Percentiles rank a stretch among this genome's conserved stretches.
phyloP scores from a whole-genome alignment of 1,140 invertebrate genomes.

The Drosophila suzukii region DNA sequence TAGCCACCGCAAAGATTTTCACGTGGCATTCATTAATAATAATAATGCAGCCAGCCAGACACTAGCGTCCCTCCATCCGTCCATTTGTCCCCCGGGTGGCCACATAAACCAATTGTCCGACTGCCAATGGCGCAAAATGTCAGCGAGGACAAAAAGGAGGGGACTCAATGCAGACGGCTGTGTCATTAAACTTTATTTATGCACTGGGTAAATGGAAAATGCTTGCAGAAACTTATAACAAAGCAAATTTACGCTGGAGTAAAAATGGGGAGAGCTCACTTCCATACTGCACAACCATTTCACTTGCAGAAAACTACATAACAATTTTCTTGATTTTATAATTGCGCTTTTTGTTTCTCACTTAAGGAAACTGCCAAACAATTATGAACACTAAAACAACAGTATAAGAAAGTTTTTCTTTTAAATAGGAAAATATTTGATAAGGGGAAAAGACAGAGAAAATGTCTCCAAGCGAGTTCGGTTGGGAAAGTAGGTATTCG shows the following conservation, averaged over 20 bases:
- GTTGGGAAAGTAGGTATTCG: no score
- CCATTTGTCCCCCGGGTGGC: conserved; percentile 2
- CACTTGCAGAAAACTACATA: conserved; percentile 11
- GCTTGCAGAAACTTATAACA: conserved; percentile 74
- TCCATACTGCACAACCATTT: background rate
- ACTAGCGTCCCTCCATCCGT: conserved; percentile 25
- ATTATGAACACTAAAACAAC: background rate
- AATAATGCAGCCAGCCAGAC: conserved; percentile 66
- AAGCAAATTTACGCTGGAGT: conserved; percentile 66
- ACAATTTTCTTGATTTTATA: no score
- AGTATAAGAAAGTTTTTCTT: background rate
- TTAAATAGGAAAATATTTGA: no score
- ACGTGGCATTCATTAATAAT: conserved; percentile 81
- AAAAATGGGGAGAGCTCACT: background rate
- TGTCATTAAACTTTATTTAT: conserved; percentile 82
- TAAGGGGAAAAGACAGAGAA: no score
- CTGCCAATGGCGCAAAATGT: conserved; percentile 56
- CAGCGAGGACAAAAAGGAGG: conserved; percentile 6
- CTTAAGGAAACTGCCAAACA: background rate
- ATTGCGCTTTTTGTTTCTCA: background rate
- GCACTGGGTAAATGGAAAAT: conserved; percentile 77
- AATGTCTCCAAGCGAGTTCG: no score
- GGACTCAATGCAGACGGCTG: conserved; percentile 52
- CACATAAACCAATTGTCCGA: conserved; percentile 58
- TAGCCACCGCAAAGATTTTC: conserved; percentile 74